Evolutionary conservation across 64 coral and sea anemone species (phyloP), one percentile per base, ranked within the genome.

Genomic region (Porites lutea): DNA sequence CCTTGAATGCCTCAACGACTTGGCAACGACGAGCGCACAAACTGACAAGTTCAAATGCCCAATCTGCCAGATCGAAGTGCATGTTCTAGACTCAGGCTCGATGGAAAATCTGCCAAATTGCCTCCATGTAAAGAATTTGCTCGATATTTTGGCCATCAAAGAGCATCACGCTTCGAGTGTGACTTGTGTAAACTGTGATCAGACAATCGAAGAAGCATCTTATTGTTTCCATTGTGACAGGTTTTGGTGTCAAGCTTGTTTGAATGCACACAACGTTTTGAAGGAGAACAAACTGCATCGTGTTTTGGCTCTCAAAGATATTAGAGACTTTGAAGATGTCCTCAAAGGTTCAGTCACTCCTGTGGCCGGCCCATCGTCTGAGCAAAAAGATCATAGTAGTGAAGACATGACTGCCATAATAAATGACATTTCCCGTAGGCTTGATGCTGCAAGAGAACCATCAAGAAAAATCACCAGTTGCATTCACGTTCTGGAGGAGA

Each of bases 121-220:
- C 61, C 79, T 87, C 52, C 79, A 81, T 19, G 51, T 88, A 52
- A 93, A 87, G 61, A 78, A 69, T 59, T 61, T 93, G 12, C 70
- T 86, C 50, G 76, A 93, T 81, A 72, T 88, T 88, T 65, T 93
- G 46, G 91, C 23, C 14, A 78, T 88, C 52, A 80, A 88, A 64
- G 91, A 88, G 66, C 61, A 61, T 6, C 55, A 71, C 3, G 59
- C 53, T 16, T 88, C 91, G 8, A 80, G 71, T 27, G 84, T 93
- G 8, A 58, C 79, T 67, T 93, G 91, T 74, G 91, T 64, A 21
- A 93, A 93, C 84, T 93, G 91, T 52, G 91, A 93, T 27, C 19
- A 18, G 51, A 68, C 66, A 6, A 80, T 64, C 58, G 77, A 80
- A 3, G 91, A 93, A 60, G 51, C 52, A 3, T 72, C 74, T 37